Base-by-base conservation (phyloP, 1,140 invertebrate genomes). In the Harlomillsia oculata region DNA sequence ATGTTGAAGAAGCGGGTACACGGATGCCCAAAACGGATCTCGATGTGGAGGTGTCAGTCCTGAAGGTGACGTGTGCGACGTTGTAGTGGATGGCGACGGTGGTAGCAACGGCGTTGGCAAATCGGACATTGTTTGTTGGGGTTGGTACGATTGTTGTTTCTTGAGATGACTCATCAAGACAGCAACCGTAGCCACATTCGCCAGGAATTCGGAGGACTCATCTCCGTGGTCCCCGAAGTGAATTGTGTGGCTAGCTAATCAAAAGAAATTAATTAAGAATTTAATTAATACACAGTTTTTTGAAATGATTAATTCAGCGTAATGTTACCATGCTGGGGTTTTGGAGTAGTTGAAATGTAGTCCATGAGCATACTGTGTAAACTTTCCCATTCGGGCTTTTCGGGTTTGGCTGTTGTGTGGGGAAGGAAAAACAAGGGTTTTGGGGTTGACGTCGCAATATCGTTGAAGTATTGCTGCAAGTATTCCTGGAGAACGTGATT, bases 151-250 rank as follows among this genome's bases (percentile, higher is more conserved):
- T 5, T 48, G 40, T 26, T 55, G 53, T 39, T 48, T 34, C 34
- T 28, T 56, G 3, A 60, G 26, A 18, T 60, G 46, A 0, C 48
- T 41, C 53, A 60, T 60, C 30, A 60, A 45, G 46, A 60, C 41
- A 46, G 53, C 53, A 50, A 56, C 41, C 21, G 59, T 21, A 41
- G 59, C 59, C 48, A 60, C 25, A 53, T 60, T 56, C n/a, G 45
- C 43, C 53, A 60, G 23, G 34, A 56, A 16, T 18, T 60, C 53
- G 14, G 20, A 5, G 37, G n/a, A 8, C 5, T 60, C 41, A 23
- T 36, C 29, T 1, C 34, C 25, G 44, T 60, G 43, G 23, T 55
- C 29, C 46, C 32, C 29, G n/a, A n/a, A n/a, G n/a, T n/a, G n/a
- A n/a, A n/a, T n/a, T 20, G 56, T 20, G 30, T 41, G 23, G 29